Evolutionary conservation across 2,113 vertebrate genomes (phyloP).

Genomic region (Epinephelus lanceolatus): DNA sequence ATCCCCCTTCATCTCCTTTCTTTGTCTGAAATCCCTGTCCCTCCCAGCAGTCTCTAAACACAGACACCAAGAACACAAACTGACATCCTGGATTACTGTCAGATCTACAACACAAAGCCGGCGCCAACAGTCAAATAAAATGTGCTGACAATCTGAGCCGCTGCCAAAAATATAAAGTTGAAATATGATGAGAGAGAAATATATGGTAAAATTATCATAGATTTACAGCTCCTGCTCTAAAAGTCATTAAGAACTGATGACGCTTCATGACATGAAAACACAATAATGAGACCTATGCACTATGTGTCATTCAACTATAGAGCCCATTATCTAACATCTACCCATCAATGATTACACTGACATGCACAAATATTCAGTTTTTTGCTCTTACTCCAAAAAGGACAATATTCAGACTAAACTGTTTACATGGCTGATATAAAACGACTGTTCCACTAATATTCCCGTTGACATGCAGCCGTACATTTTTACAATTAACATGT

Average conservation of each 20-base stretch:
- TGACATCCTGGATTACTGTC: slow-evolving; percentile 71
- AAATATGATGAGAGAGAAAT: slow-evolving; percentile 42
- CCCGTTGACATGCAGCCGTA: no score
- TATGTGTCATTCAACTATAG: neutral
- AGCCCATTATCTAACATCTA: neutral
- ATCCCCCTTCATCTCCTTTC: slow-evolving; percentile 60
- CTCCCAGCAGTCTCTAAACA: slow-evolving; percentile 67
- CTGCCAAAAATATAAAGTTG: slow-evolving; percentile 26
- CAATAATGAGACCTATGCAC: slow-evolving; percentile 15
- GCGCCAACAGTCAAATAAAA: slow-evolving; percentile 49
- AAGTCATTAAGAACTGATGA: slow-evolving; percentile 24
- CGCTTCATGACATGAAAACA: slow-evolving; percentile 1
- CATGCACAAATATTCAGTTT: no score
- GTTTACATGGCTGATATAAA: no score
- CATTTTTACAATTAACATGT: no score
- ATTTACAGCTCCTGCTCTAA: slow-evolving; percentile 9
- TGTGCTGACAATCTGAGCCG: slow-evolving; percentile 41
- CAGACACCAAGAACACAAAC: slow-evolving; percentile 63
- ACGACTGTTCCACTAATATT: no score
- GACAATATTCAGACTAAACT: no score
- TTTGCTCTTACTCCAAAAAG: no score
- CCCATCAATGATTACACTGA: no score
- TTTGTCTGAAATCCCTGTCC: slow-evolving; percentile 67
- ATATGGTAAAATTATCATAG: slow-evolving; percentile 9
- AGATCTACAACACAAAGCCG: slow-evolving; percentile 52